Conservation (phyloP, 1,140 invertebrate genomes). For the Drosophila ironensis region DNA sequence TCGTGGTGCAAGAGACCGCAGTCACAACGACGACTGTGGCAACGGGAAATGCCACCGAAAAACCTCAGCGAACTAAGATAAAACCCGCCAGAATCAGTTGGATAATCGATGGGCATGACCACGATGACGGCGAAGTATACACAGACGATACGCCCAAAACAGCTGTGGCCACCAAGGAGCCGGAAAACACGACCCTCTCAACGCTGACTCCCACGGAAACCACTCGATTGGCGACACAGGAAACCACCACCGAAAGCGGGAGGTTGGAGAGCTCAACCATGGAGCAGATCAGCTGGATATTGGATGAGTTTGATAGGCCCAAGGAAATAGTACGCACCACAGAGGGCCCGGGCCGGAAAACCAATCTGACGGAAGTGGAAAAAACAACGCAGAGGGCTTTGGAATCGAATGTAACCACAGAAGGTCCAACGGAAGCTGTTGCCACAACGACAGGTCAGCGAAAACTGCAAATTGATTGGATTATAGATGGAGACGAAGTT, state of each 20-base stretch:
- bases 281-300: conserved; percentile 51
- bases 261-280: conserved; percentile 23
- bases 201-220: background rate
- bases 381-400: background rate
- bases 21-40: background rate
- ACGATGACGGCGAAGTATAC: conserved; percentile 51
- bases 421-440: background rate
- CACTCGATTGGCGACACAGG: background rate
- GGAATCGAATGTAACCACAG: background rate
- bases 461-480: conserved; percentile 44
- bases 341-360: conserved; percentile 2
- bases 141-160: conserved; percentile 38
- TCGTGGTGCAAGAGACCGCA: conserved; percentile 5
- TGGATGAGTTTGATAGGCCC: conserved; percentile 59
- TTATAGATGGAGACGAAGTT: conserved; percentile 36
- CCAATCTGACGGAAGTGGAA: conserved; percentile 1
- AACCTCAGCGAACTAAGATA: conserved; percentile 51
- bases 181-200: background rate
- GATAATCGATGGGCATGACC: conserved; percentile 69
- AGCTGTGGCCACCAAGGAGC: background rate
- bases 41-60: conserved; percentile 10
- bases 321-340: conserved; percentile 61
- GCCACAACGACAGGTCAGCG: background rate
- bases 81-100: conserved; percentile 66
- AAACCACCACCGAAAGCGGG: background rate